Evolutionary conservation across 1,140 invertebrate genomes (phyloP), one percentile per base, ranked within the genome.

Genomic region (Listronotus oregonensis): DNA sequence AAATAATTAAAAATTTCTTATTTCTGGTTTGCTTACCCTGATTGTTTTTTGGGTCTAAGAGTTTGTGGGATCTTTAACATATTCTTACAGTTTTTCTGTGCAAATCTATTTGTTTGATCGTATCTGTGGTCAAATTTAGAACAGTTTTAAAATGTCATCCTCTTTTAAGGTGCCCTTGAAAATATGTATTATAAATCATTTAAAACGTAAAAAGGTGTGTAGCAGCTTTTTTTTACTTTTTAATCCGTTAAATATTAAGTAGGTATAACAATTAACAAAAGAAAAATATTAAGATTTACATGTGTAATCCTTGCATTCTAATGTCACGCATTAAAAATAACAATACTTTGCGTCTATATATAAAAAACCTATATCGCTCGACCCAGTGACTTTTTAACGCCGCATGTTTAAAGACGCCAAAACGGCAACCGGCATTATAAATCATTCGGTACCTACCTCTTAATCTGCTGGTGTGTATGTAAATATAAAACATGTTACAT

Each of bases 331-430:
- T 46, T 7, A 7, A 17, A 17, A n/a, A 46, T 46, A 46, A 46
- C 43, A 46, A 46, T 46, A 46, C 11, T 4, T 46, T 12, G 1
- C 10, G 10, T 46, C 43, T 46, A 46, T 17, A 46, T 15, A 46
- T n/a, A 46, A 46, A 46, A 4, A 46, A 27, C 1, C 1, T 1
- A 46, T 15, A 46, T 46, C 11, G 11, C 43, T 46, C 43, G 43
- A 46, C 43, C 43, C n/a, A 46, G 43, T 46, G 43, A 46, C 43
- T 46, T 46, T 46, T 46, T 27, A 46, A 46, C 3, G 43, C 43
- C n/a, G 5, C 6, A 0, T 7, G 1, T 46, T 46, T 46, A 46
- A 46, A n/a, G 43, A 46, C 11, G 11, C 12, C 43, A 14, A 40
- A 46, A 46, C n/a, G 17, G 14, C 43, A 46, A 46, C n/a, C 7